These are phyloP conservation scores for Melanotaenia nigrans DNA, from an alignment of 2,797 vertebrate species.

Conservation along the genomic window DNA sequence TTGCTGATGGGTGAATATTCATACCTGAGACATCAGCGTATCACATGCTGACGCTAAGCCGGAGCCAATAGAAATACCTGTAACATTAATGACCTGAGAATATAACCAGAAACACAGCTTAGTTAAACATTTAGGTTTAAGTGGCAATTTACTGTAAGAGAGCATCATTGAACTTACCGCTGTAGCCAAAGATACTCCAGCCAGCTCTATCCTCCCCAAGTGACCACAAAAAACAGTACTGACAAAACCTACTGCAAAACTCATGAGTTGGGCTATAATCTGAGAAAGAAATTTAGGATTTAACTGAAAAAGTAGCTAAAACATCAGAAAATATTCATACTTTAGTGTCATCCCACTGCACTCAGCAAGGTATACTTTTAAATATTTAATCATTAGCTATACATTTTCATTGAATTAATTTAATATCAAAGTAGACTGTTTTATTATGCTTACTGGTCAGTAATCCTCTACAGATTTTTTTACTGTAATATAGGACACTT, in stretches of 20 bases:
- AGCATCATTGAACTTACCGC: conserved; percentile 77
- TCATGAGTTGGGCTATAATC: conserved; percentile 85
- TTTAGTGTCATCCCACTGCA: background rate
- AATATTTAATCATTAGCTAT: no score
- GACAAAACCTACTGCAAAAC: conserved; percentile 80
- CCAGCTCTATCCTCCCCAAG: conserved; percentile 85
- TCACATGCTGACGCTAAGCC: conserved; percentile 89
- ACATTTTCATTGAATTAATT: no score
- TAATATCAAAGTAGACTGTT: no score
- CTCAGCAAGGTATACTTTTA: background rate
- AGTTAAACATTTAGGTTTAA: background rate
- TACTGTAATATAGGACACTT: conserved; percentile 33
- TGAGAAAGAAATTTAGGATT: conserved; percentile 45
- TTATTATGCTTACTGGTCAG: no score
- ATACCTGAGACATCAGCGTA: conserved; percentile 84
- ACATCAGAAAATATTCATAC: background rate
- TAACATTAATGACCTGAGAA: conserved; percentile 88
- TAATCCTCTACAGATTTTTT: no score
- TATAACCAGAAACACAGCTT: background rate
- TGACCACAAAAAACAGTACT: conserved; percentile 92
- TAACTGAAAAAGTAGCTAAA: background rate
- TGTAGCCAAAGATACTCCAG: conserved; percentile 84
- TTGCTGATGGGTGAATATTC: background rate
- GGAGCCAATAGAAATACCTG: conserved; percentile 85
- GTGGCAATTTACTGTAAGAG: background rate